Evolutionary conservation across 2,113 vertebrate species (phyloP).

Genomic region (Aldabrachelys gigantea): DNA sequence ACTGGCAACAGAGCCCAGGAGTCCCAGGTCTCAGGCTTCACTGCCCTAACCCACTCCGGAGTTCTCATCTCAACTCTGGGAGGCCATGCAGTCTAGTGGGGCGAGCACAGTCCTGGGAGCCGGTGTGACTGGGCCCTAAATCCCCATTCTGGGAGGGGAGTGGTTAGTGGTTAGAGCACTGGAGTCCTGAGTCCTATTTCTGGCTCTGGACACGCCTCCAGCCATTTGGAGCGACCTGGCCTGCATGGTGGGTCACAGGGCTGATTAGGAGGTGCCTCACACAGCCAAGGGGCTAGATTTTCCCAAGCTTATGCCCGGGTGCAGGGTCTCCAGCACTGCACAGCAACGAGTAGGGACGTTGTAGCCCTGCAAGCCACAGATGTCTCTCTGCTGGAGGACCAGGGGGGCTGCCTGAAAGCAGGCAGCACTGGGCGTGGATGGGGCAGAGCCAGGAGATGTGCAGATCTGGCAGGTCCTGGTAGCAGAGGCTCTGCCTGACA

Average conservation of each 20-base stretch:
- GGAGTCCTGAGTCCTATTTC: not conserved
- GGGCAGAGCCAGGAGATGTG: not conserved
- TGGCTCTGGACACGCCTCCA: not conserved
- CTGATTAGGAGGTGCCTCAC: not conserved
- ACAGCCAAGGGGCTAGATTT: not conserved
- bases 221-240: not conserved
- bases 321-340: not conserved
- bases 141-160: not conserved
- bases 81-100: not conserved
- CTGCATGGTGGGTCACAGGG: not conserved
- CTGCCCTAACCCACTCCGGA: not conserved
- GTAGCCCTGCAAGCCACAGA: not conserved
- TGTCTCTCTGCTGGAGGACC: not conserved
- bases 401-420: too few species aligned
- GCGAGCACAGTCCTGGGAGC: not conserved
- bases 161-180: not conserved
- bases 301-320: not conserved
- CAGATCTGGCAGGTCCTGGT: not conserved
- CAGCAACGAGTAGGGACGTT: not conserved
- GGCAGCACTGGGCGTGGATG: not conserved
- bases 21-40: not conserved
- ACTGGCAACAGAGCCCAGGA: too few species aligned
- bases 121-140: not conserved
- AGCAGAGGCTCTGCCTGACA: too few species aligned
- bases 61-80: not conserved